phyloP scores from a whole-genome alignment of 2,888 invertebrate species.

The Parthenolecanium corni region DNA sequence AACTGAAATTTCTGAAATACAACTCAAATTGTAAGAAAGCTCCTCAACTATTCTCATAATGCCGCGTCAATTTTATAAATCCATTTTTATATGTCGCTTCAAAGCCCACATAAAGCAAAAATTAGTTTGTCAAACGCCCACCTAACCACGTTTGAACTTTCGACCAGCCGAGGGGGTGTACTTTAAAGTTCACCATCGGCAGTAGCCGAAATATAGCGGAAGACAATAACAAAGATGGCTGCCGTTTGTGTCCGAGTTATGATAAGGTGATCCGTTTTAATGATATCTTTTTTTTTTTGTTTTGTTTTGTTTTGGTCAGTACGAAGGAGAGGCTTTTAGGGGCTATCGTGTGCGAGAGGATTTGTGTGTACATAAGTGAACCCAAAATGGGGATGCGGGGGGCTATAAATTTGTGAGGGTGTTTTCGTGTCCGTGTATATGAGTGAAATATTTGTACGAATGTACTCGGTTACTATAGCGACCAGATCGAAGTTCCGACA shows the following conservation, averaged over 20 bases:
- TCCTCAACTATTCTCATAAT: too few species aligned
- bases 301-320: too few species aligned
- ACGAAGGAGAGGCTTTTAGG: conserved; percentile 1
- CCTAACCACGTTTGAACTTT: too few species aligned
- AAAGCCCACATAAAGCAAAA: too few species aligned
- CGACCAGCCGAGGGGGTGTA: too few species aligned
- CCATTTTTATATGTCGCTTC: too few species aligned
- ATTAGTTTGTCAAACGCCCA: too few species aligned
- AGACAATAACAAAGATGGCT: conserved; percentile 27
- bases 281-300: conserved; percentile 29
- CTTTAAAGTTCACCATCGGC: neutral
- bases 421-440: neutral
- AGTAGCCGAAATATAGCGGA: conserved; percentile 3
- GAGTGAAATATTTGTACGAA: neutral
- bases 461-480: conserved; percentile 24
- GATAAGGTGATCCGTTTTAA: conserved; percentile 30
- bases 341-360: neutral
- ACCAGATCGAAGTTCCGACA: conserved; percentile 29
- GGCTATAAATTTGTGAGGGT: conserved; percentile 2
- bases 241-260: conserved; percentile 27
- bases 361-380: too few species aligned
- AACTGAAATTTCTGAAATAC: too few species aligned
- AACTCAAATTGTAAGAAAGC: too few species aligned
- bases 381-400: conserved; percentile 2
- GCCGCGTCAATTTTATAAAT: too few species aligned